Percentiles rank a stretch among this genome's conserved stretches.
These are phyloP conservation scores for Plebejus argus DNA, from an alignment of 2,888 invertebrate genomes.

Conservation along the genomic window DNA sequence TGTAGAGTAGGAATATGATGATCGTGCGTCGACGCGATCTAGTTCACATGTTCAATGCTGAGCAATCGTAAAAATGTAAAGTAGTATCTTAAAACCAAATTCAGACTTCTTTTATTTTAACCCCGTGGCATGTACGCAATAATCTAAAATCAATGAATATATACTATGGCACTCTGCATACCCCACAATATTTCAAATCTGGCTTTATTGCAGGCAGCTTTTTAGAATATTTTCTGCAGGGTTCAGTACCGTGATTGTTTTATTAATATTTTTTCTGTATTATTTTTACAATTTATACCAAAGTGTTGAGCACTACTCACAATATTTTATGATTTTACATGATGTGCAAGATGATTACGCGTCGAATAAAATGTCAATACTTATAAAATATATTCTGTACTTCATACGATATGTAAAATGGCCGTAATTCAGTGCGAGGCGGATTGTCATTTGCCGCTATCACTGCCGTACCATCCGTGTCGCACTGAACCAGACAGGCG, in stretches of 20 bases:
- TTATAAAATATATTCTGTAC: neutral
- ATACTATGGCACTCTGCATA: neutral
- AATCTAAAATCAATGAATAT: neutral
- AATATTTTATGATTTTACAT: neutral
- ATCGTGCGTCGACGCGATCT: too few relatives aligned
- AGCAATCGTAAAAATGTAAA: neutral
- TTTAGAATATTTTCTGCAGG: neutral
- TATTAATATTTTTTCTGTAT: neutral
- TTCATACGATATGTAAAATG: neutral
- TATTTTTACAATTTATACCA: constrained; percentile 21
- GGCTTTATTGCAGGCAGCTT: neutral
- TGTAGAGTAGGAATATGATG: too few relatives aligned
- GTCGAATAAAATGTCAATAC: neutral
- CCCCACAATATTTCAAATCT: neutral
- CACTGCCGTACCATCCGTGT: too few relatives aligned
- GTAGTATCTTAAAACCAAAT: neutral
- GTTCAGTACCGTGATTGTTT: neutral
- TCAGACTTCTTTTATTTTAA: neutral
- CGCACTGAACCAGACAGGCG: too few relatives aligned
- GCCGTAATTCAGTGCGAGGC: neutral
- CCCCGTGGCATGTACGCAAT: neutral
- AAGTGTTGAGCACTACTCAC: constrained; percentile 5
- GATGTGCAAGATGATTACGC: neutral
- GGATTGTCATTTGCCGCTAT: too few relatives aligned
- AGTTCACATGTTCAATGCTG: too few relatives aligned